Conservation (phyloP, 64 coral and sea anemone species). For the Exaiptasia diaphana region DNA sequence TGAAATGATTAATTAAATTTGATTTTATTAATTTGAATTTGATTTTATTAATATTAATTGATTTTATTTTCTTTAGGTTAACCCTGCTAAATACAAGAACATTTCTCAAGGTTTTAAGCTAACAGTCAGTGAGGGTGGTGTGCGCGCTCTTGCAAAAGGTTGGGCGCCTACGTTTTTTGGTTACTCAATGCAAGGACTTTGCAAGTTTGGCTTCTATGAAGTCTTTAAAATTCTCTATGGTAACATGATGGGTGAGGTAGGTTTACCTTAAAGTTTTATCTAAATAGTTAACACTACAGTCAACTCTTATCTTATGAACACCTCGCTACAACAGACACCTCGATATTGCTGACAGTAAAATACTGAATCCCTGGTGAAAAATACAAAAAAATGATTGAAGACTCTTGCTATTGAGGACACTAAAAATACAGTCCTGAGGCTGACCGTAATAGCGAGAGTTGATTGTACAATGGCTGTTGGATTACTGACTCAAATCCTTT, state of each 20-base stretch:
- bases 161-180: conserved; percentile 97
- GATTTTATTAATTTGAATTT: too few relatives aligned
- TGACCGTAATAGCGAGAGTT: too few relatives aligned
- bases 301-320: too few relatives aligned
- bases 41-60: conserved; percentile 5
- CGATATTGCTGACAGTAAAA: too few relatives aligned
- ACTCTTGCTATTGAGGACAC: too few relatives aligned
- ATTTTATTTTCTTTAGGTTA: conserved; percentile 44
- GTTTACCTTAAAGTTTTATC: not conserved
- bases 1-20: too few relatives aligned
- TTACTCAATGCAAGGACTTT: conserved; percentile 97
- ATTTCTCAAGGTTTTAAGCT: conserved; percentile 81
- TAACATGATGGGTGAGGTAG: conserved; percentile 92
- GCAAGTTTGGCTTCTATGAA: conserved; percentile 99
- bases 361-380: too few relatives aligned
- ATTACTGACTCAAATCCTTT: too few relatives aligned
- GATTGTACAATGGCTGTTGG: too few relatives aligned
- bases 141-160: conserved; percentile 72
- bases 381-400: too few relatives aligned
- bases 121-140: conserved; percentile 74
- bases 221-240: conserved; percentile 97
- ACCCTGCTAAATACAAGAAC: conserved; percentile 81
- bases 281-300: not conserved
- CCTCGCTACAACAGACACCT: too few relatives aligned
- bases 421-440: too few relatives aligned